A percentile compares a stretch with the other conserved stretches of the same genome.
Conservation (phyloP, 2,797 vertebrate species). For the Clamator glandarius region DNA sequence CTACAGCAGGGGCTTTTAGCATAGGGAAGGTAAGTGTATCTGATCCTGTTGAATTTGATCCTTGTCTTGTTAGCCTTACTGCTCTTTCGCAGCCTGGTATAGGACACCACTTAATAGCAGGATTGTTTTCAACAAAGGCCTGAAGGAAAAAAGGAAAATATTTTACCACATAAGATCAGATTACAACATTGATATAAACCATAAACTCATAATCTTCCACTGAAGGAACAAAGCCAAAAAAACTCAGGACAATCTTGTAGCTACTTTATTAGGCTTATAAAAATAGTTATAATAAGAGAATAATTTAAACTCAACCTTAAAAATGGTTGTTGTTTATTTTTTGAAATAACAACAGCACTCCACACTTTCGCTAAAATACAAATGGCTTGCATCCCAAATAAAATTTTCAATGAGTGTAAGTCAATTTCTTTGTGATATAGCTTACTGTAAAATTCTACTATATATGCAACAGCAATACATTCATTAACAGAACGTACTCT, state of each 20-base stretch:
- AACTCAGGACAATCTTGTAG: background rate
- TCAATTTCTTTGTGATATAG: background rate
- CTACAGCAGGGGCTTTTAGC: conserved; percentile 94
- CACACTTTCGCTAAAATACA: background rate
- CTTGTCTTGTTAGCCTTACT: conserved; percentile 90
- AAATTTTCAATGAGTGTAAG: background rate
- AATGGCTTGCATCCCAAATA: background rate
- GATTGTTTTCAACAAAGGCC: conserved; percentile 99
- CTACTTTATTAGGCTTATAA: background rate
- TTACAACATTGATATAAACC: background rate
- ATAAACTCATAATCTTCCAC: background rate
- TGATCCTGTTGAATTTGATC: conserved; percentile 83
- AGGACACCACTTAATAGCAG: conserved; percentile 98
- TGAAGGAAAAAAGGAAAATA: conserved; percentile 59
- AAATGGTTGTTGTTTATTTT: background rate
- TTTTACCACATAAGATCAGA: background rate
- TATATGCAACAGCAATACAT: background rate
- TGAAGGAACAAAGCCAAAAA: conserved; percentile 6
- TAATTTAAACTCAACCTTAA: background rate
- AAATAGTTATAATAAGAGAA: background rate
- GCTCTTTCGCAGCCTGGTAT: conserved; percentile 94
- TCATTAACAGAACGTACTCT: background rate
- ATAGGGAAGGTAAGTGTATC: conserved; percentile 91
- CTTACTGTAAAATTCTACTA: background rate
- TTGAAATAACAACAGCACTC: background rate